Evolutionary conservation across 1,140 invertebrate genomes (phyloP).

Genomic region (Drosophila insularis): DNA sequence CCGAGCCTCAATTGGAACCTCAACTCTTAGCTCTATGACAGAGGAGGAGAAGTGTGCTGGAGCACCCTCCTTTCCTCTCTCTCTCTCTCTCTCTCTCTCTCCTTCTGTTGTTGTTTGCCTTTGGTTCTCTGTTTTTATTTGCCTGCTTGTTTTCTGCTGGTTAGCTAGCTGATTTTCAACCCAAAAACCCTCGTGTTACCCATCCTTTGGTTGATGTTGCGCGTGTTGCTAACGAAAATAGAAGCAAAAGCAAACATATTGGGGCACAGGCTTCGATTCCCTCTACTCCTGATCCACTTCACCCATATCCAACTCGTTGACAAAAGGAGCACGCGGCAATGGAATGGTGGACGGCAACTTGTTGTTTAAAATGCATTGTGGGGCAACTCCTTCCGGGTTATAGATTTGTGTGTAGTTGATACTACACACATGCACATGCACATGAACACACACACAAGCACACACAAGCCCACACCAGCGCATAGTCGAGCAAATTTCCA

Average conservation of each 20-base stretch:
- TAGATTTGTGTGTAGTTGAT: slow-evolving; percentile 19
- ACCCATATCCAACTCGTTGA: slow-evolving; percentile 12
- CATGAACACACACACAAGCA: background rate
- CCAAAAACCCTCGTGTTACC: slow-evolving; percentile 32
- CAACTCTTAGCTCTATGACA: slow-evolving; percentile 14
- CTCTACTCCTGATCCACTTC: background rate
- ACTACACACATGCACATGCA: background rate
- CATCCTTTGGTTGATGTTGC: slow-evolving; percentile 28
- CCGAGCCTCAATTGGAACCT: slow-evolving; percentile 36
- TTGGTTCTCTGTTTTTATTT: slow-evolving; percentile 69
- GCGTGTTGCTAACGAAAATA: slow-evolving; percentile 67
- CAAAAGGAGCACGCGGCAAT: background rate
- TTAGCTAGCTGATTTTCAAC: slow-evolving; percentile 73
- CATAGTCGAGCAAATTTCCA: slow-evolving; percentile 18
- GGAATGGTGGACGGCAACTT: slow-evolving; percentile 30
- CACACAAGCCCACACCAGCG: background rate
- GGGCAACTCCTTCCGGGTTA: slow-evolving; percentile 15
- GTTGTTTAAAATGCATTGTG: slow-evolving; percentile 70
- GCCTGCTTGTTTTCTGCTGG: slow-evolving; percentile 76
- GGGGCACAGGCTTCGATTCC: slow-evolving; percentile 23
- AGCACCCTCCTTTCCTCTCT: too few species aligned
- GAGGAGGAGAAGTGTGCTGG: background rate
- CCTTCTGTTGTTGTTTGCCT: slow-evolving; percentile 13
- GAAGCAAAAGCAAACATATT: slow-evolving; percentile 68
- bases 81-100: too few species aligned